Percentiles rank a stretch among this genome's conserved stretches.
These are phyloP conservation scores for Steinernema scapterisci DNA, from an alignment of 2,888 invertebrate genomes.

Conservation along the genomic window DNA sequence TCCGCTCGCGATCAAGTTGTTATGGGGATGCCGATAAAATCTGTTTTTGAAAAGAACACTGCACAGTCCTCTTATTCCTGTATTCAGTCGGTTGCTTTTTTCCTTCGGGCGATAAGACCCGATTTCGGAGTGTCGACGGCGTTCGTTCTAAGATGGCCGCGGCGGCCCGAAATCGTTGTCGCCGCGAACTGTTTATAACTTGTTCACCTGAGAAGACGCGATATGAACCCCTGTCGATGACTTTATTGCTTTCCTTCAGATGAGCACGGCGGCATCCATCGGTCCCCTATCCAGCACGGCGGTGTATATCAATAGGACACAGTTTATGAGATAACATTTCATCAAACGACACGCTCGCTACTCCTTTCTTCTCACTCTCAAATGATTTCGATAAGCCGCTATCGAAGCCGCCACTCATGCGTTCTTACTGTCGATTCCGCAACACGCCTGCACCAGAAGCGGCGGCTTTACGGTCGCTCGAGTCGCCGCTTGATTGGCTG, in stretches of 20 bases:
- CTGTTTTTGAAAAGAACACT: neutral
- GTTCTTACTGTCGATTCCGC: neutral
- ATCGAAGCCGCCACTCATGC: neutral
- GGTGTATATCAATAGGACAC: slow-evolving; percentile 21
- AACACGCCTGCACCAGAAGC: neutral
- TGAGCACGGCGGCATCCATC: slow-evolving; percentile 6
- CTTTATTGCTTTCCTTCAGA: slow-evolving; percentile 27
- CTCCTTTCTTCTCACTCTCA: neutral
- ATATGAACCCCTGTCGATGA: slow-evolving; percentile 1
- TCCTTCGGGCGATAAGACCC: too few relatives aligned
- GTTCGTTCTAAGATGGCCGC: too few relatives aligned
- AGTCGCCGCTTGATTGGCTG: neutral
- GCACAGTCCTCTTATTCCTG: too few relatives aligned
- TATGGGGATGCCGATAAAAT: neutral
- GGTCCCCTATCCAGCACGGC: neutral
- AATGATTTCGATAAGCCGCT: neutral
- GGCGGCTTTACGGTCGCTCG: neutral
- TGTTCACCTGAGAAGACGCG: slow-evolving; percentile 9
- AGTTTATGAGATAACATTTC: neutral
- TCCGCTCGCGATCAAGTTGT: too few relatives aligned
- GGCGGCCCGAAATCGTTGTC: too few relatives aligned
- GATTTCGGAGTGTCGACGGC: too few relatives aligned
- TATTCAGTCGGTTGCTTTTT: too few relatives aligned
- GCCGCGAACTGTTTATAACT: slow-evolving; percentile 1
- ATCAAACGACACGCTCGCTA: neutral